phyloP scores from a whole-genome alignment of 2,888 invertebrate species.

The Pedicia rivosa region DNA sequence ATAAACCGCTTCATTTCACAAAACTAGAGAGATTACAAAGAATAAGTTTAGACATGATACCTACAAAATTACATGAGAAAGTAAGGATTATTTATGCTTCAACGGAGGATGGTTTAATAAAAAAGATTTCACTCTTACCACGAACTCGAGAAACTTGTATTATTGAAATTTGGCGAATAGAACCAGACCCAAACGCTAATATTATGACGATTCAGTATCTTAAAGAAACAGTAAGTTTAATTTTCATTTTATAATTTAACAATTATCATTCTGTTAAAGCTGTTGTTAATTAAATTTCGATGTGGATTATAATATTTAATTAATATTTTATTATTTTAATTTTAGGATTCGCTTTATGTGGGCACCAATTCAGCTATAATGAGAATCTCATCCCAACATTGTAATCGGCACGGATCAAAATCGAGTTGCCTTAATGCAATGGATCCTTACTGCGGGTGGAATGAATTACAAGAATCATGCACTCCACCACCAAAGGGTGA shows the following conservation, averaged over 20 bases:
- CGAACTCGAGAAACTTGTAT: conserved; percentile 57
- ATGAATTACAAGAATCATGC: conserved; percentile 57
- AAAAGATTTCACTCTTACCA: conserved; percentile 66
- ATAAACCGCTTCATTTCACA: conserved; percentile 49
- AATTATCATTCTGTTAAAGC: background rate
- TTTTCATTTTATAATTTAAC: conserved; percentile 25
- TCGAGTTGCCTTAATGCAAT: conserved; percentile 64
- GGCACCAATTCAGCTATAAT: conserved; percentile 51
- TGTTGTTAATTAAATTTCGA: background rate
- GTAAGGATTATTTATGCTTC: conserved; percentile 71
- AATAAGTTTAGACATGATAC: conserved; percentile 66
- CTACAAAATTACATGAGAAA: conserved; percentile 49
- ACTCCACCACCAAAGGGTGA: conserved; percentile 49
- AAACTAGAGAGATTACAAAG: conserved; percentile 57
- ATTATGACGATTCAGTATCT: conserved; percentile 60
- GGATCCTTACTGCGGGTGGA: conserved; percentile 94
- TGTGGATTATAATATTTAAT: conserved; percentile 25
- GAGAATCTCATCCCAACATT: conserved; percentile 63
- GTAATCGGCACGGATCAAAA: conserved; percentile 51
- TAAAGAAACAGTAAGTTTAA: conserved; percentile 43
- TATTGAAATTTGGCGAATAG: conserved; percentile 68
- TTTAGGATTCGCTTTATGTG: conserved; percentile 49
- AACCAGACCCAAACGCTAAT: conserved; percentile 31
- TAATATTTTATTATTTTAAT: background rate
- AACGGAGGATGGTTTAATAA: conserved; percentile 54